Evolutionary conservation across 2,113 vertebrate genomes (phyloP).

Genomic region (Rhombomys opimus): DNA sequence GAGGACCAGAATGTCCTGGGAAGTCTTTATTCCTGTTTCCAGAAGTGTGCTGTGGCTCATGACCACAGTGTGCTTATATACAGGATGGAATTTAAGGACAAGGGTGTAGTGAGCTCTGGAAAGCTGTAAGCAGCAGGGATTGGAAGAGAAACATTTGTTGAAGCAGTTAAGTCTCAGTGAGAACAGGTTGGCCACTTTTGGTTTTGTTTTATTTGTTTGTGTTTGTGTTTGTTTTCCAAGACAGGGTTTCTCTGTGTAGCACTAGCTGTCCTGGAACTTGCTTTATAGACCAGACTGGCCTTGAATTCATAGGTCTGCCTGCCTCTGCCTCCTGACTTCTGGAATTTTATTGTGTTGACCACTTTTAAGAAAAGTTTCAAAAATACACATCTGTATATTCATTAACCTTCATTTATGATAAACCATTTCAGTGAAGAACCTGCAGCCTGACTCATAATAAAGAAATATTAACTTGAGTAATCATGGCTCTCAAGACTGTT

Average conservation of each 20-base stretch:
- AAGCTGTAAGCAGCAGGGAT: neutral
- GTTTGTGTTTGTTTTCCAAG: too few species aligned
- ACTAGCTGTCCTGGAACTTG: neutral
- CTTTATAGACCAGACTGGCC: too few species aligned
- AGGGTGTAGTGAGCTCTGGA: neutral
- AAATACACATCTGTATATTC: neutral
- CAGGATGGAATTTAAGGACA: neutral
- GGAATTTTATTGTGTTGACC: too few species aligned
- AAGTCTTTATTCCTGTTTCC: neutral
- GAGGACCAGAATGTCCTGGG: neutral
- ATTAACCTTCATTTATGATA: neutral
- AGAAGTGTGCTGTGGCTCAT: neutral
- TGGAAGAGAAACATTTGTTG: too few species aligned
- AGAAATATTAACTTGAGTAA: slow-evolving; percentile 44
- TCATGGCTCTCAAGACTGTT: neutral
- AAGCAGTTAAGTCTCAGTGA: neutral
- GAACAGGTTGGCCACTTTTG: neutral
- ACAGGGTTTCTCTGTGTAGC: neutral
- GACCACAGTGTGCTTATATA: neutral
- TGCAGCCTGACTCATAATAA: slow-evolving; percentile 6
- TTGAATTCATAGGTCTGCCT: too few species aligned
- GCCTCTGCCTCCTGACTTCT: too few species aligned
- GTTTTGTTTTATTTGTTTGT: neutral
- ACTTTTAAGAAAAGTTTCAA: slow-evolving; percentile 11
- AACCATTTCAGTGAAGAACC: neutral